A percentile compares a stretch with the other conserved stretches of the same genome.
These are phyloP conservation scores for Cyclophora punctaria DNA, from an alignment of 2,888 invertebrate genomes.

Conservation along the genomic window DNA sequence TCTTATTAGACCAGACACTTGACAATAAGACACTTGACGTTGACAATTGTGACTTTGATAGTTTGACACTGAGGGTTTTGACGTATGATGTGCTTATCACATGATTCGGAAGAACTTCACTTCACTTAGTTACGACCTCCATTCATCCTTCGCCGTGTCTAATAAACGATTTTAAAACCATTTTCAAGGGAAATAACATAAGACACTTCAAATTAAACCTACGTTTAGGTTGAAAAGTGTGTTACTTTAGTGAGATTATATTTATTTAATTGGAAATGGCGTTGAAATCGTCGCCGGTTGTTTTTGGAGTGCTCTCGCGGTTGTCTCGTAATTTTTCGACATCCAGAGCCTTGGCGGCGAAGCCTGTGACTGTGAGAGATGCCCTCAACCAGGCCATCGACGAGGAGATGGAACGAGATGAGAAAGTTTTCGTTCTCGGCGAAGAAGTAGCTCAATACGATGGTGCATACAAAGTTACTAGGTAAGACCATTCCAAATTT, in stretches of 20 bases:
- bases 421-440: conserved; percentile 91
- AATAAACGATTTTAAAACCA: conserved; percentile 42
- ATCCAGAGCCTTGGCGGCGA: conserved; percentile 52
- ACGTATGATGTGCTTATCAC: too few species aligned
- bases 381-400: conserved; percentile 97
- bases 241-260: conserved; percentile 22
- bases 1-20: background rate
- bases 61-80: background rate
- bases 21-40: background rate
- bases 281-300: conserved; percentile 63
- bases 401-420: conserved; percentile 96
- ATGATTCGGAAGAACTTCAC: conserved; percentile 19
- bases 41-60: conserved; percentile 5
- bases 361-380: conserved; percentile 95
- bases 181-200: conserved; percentile 36
- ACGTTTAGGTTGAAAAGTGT: conserved; percentile 26
- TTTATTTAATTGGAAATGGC: conserved; percentile 53
- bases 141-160: conserved; percentile 60
- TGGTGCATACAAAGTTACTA: conserved; percentile 96
- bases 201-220: conserved; percentile 27
- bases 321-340: conserved; percentile 58
- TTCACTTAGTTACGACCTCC: conserved; percentile 51
- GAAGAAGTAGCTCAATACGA: conserved; percentile 99
- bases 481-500: conserved; percentile 32
- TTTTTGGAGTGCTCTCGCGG: conserved; percentile 44